Percentiles rank a stretch among this genome's conserved stretches.
phyloP scores from a whole-genome alignment of 2,888 invertebrate genomes.

The Cheilosia scutellata region DNA sequence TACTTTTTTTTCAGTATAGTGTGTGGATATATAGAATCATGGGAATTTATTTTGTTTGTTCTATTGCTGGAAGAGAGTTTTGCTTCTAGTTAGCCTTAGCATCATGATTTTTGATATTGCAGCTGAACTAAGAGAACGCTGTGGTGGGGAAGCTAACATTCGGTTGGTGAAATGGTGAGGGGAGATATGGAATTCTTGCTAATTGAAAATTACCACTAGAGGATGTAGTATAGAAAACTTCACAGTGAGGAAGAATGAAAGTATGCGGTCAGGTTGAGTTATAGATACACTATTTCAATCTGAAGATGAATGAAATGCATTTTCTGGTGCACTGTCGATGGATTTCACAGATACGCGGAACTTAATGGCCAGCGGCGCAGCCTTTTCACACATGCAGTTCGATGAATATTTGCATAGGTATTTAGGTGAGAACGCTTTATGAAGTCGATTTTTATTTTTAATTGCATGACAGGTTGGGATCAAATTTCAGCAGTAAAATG shows the following conservation, averaged over 20 bases:
- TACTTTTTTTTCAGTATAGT: slow-evolving; percentile 35
- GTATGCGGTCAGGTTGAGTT: slow-evolving; percentile 59
- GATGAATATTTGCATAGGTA: slow-evolving; percentile 48
- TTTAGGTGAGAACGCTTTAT: slow-evolving; percentile 18
- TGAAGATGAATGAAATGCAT: slow-evolving; percentile 57
- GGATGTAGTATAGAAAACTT: slow-evolving; percentile 35
- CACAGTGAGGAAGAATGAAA: slow-evolving; percentile 43
- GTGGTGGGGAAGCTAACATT: slow-evolving; percentile 19
- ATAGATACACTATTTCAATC: slow-evolving; percentile 13
- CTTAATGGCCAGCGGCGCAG: not conserved
- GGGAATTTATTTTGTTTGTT: slow-evolving; percentile 45
- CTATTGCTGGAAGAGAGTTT: slow-evolving; percentile 34
- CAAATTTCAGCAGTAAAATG: slow-evolving; percentile 11
- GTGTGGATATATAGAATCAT: slow-evolving; percentile 45
- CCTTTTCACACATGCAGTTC: not conserved
- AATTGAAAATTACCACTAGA: slow-evolving; percentile 74
- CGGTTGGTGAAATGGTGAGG: not conserved
- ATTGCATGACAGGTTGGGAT: slow-evolving; percentile 26
- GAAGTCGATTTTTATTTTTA: slow-evolving; percentile 7
- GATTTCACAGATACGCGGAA: slow-evolving; percentile 51
- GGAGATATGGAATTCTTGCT: slow-evolving; percentile 64
- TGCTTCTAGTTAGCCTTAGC: slow-evolving; percentile 2
- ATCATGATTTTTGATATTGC: not conserved
- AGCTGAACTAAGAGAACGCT: slow-evolving; percentile 29
- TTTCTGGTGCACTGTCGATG: slow-evolving; percentile 31